A percentile compares a stretch with the other conserved stretches of the same genome.
Conservation (phyloP, 2,113 vertebrate species). For the Fregetta grallaria region DNA sequence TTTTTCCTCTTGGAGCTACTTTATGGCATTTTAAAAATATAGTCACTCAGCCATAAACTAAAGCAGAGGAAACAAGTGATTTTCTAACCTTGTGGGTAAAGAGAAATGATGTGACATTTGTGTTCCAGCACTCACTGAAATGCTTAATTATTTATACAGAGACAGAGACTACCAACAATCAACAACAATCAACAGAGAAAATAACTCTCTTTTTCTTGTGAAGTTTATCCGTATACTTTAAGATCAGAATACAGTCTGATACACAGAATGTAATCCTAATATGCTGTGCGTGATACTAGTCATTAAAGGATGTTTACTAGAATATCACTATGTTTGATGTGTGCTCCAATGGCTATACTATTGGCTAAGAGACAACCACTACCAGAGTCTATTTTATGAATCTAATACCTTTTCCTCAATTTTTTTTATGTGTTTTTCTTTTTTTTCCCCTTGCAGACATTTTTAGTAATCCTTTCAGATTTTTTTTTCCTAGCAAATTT, state of each 20-base stretch:
- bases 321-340: not conserved
- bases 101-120: not conserved
- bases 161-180: not conserved
- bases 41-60: not conserved
- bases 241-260: not conserved
- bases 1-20: not conserved
- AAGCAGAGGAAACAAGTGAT: not conserved
- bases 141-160: not conserved
- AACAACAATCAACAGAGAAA: not conserved
- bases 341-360: not conserved
- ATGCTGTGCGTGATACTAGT: not conserved
- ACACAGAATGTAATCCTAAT: not conserved
- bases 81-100: not conserved
- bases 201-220: not conserved
- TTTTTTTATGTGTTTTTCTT: accelerated
- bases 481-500: not conserved
- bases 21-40: not conserved
- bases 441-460: not conserved
- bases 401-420: not conserved
- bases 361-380: not conserved
- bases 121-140: not conserved
- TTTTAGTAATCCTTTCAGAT: not conserved
- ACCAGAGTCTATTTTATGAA: not conserved
- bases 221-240: not conserved
- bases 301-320: not conserved